Conservation (phyloP, 1,140 invertebrate species). For the Meloidogyne hapla region DNA sequence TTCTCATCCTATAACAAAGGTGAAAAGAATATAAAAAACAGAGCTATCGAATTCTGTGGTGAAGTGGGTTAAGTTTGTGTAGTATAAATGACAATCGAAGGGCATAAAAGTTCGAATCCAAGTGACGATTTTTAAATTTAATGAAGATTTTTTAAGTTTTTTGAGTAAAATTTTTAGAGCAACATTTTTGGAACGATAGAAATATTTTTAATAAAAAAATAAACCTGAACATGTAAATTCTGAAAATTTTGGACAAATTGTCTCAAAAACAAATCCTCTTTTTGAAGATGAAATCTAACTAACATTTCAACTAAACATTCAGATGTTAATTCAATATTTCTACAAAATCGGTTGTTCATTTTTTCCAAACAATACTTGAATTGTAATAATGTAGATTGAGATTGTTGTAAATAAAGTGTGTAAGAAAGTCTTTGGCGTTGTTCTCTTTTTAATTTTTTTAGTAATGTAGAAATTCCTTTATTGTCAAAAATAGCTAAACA, state of each 20-base stretch:
- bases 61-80: not conserved
- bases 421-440: conserved; percentile 78
- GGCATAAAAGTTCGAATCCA: not conserved
- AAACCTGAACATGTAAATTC: conserved; percentile 65
- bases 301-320: conserved; percentile 78
- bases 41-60: no score
- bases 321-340: conserved; percentile 74
- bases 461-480: conserved; percentile 75
- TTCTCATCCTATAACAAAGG: conserved; percentile 55
- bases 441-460: conserved; percentile 78
- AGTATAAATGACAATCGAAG: not conserved
- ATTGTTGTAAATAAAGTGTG: conserved; percentile 79
- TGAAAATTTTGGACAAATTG: conserved; percentile 77
- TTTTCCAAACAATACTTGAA: conserved; percentile 73
- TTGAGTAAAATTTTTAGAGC: not conserved
- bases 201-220: conserved; percentile 69
- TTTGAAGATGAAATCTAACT: conserved; percentile 77
- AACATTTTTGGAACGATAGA: conserved; percentile 64
- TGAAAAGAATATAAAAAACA: not conserved
- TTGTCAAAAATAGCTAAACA: conserved; percentile 77
- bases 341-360: conserved; percentile 48
- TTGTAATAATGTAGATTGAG: conserved; percentile 78
- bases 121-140: not conserved
- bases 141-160: not conserved
- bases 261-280: conserved; percentile 70